Percentiles rank a stretch among this genome's conserved stretches.
Conservation (phyloP, 1,140 invertebrate genomes). For the Temnothorax longispinosus region DNA sequence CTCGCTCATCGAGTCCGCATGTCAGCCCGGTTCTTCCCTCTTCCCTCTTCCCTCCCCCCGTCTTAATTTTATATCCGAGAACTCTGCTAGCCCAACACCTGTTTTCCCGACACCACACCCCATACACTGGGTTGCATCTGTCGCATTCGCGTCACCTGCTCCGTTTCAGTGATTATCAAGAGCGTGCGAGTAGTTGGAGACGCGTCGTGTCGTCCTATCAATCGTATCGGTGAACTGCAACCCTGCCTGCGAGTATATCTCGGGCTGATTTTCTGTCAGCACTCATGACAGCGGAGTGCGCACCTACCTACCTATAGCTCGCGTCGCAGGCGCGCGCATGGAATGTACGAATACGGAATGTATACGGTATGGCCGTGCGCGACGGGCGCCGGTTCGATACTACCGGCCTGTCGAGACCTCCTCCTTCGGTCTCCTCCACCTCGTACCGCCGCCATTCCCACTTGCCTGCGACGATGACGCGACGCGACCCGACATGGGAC, state of each 20-base stretch:
- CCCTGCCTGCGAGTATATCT: neutral
- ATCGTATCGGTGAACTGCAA: neutral
- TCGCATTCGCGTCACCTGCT: conserved; percentile 30
- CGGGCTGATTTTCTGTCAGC: neutral
- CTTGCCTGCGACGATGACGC: conserved; percentile 20
- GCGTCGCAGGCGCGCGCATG: conserved; percentile 31
- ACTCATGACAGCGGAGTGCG: neutral
- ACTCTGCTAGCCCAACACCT: conserved; percentile 60
- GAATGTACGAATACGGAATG: conserved; percentile 66
- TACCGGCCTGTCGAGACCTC: conserved; percentile 77
- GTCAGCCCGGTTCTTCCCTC: neutral
- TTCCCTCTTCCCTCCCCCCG: neutral
- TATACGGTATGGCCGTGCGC: conserved; percentile 74
- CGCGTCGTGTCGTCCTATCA: neutral
- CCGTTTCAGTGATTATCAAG: neutral
- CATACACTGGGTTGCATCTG: conserved; percentile 39
- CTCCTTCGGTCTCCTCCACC: conserved; percentile 66
- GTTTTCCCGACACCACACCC: conserved; percentile 72
- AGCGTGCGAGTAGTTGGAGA: neutral
- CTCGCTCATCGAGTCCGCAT: neutral
- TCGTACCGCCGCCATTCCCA: conserved; percentile 63
- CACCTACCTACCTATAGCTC: neutral
- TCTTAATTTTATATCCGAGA: neutral
- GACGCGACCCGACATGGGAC: conserved; percentile 45
- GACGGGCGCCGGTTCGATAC: conserved; percentile 85